Conservation (phyloP, 2,888 invertebrate genomes). For the Conistra vaccinii region DNA sequence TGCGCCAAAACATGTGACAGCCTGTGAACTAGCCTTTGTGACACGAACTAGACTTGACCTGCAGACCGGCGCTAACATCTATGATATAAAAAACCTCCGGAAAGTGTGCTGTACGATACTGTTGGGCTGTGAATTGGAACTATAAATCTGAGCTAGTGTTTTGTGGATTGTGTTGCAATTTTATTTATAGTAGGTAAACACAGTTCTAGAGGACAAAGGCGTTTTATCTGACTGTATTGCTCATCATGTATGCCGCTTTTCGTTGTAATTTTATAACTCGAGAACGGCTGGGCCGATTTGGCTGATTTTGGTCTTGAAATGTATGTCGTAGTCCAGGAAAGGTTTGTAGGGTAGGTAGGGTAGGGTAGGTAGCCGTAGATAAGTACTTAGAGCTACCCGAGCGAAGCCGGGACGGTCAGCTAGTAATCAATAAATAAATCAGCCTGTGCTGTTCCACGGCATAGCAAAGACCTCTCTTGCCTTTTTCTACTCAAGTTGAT, state of each 20-base stretch:
- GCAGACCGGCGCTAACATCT: slow-evolving; percentile 34
- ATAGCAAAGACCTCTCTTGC: neutral
- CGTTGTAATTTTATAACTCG: no score
- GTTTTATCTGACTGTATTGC: neutral
- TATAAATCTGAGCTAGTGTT: slow-evolving; percentile 31
- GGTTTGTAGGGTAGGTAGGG: no score
- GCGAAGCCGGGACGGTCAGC: no score
- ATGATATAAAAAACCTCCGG: slow-evolving; percentile 26
- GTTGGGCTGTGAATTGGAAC: slow-evolving; percentile 16
- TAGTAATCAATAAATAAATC: neutral
- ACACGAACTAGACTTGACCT: slow-evolving; percentile 38
- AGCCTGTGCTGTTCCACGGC: neutral
- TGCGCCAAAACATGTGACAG: slow-evolving; percentile 26
- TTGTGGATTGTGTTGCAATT: slow-evolving; percentile 18
- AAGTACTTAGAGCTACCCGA: no score
- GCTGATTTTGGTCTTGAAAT: no score
- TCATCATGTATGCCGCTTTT: no score
- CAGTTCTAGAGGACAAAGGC: neutral
- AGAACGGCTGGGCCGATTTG: no score
- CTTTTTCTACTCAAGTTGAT: neutral
- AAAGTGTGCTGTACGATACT: slow-evolving; percentile 13
- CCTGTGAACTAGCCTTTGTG: slow-evolving; percentile 49
- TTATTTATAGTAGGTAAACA: neutral
- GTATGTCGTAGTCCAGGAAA: no score
- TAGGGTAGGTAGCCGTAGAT: no score